Percentiles rank a stretch among this genome's conserved stretches.
phyloP scores from a whole-genome alignment of 2,797 vertebrate genomes.

The Glossophaga mutica region DNA sequence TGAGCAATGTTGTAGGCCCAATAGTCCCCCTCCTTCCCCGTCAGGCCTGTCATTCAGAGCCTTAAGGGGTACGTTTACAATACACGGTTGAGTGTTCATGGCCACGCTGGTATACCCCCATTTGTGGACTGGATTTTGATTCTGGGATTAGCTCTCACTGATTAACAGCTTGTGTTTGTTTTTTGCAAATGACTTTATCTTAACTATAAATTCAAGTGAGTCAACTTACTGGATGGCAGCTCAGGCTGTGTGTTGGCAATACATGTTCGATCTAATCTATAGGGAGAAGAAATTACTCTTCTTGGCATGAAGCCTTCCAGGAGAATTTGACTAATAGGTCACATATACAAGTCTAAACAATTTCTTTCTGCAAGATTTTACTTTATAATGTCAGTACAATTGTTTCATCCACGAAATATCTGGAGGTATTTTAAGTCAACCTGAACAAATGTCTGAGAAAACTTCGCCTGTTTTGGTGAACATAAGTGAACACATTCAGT shows the following conservation, averaged over 20 bases:
- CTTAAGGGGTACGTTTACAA: neutral
- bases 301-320: neutral
- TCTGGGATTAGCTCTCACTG: conserved; percentile 25
- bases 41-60: conserved; percentile 42
- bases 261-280: conserved; percentile 46
- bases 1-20: neutral
- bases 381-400: conserved; percentile 31
- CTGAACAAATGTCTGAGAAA: neutral
- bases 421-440: conserved; percentile 56
- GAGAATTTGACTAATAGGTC: conserved; percentile 51
- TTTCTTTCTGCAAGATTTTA: conserved; percentile 43
- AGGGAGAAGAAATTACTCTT: conserved; percentile 45
- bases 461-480: neutral
- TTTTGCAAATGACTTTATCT: conserved; percentile 53
- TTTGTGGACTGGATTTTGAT: conserved; percentile 14
- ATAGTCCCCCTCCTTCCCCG: neutral
- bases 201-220: conserved; percentile 56
- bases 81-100: neutral
- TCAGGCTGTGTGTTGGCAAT: conserved; percentile 35
- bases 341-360: conserved; percentile 57
- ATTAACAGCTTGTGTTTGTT: conserved; percentile 64
- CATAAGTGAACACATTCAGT: conserved; percentile 32
- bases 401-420: conserved; percentile 37
- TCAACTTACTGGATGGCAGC: neutral
- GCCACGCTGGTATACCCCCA: neutral